phyloP scores from a whole-genome alignment of 1,140 invertebrate genomes.

The Coenobita brevimanus region DNA sequence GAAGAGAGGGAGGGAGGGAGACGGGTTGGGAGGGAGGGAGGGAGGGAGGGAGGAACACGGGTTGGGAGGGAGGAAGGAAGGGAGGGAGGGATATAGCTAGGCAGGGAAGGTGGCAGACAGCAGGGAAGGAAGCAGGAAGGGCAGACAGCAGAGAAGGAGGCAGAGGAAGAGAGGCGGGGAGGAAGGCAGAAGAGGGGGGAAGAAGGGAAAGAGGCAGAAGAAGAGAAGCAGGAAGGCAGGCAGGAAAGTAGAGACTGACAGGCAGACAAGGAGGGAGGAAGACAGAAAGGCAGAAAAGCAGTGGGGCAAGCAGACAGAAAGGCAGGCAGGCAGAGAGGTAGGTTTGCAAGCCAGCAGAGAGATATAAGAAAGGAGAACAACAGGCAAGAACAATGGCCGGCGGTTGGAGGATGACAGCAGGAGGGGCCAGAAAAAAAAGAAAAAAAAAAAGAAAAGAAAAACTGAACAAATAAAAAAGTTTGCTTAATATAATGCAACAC shows the following conservation, averaged over 20 bases:
- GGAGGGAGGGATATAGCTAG: background rate
- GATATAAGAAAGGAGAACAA: no score
- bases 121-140: background rate
- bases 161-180: background rate
- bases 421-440: no score
- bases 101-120: background rate
- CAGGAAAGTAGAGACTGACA: background rate
- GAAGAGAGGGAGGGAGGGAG: constrained; percentile 19
- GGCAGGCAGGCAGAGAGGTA: no score
- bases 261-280: background rate
- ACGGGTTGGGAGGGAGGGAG: background rate
- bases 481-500: no score
- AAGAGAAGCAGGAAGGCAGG: background rate
- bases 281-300: background rate
- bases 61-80: background rate
- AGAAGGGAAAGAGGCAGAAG: background rate
- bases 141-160: background rate
- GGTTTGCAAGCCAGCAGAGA: no score
- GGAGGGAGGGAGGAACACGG: background rate
- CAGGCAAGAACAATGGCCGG: no score
- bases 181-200: constrained; percentile 9
- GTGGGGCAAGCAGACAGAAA: no score
- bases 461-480: no score
- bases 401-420: no score
- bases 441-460: no score